phyloP scores from a whole-genome alignment of 2,888 invertebrate genomes.

The Lutraria lutraria region DNA sequence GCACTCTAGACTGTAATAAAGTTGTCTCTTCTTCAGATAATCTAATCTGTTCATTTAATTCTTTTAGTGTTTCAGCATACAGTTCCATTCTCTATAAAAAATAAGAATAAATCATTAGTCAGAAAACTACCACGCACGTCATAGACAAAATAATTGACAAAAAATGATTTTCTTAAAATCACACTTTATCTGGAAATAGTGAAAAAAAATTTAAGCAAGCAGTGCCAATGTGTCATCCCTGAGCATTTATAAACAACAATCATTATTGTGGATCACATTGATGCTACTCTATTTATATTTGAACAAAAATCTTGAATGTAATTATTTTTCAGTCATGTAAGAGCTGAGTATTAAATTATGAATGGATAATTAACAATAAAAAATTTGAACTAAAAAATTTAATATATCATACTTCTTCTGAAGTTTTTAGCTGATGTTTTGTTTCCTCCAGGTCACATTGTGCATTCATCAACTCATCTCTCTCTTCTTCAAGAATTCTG shows the following conservation, averaged over 20 bases:
- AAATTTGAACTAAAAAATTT: no score
- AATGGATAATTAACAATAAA: no score
- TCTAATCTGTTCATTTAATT: conserved; percentile 45
- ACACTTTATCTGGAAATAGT: not conserved
- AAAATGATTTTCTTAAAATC: not conserved
- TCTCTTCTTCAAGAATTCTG: conserved; percentile 8
- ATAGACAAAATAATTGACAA: not conserved
- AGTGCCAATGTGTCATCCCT: not conserved
- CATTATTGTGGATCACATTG: no score
- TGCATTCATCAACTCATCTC: conserved; percentile 1
- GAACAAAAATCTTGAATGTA: no score
- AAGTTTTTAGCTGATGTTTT: conserved; percentile 19
- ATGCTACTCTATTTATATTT: no score
- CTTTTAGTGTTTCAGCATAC: conserved; percentile 43
- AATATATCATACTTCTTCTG: conserved; percentile 33
- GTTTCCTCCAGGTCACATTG: conserved; percentile 26
- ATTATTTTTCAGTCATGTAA: no score
- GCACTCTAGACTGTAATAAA: not conserved
- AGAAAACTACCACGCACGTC: not conserved
- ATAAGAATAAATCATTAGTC: not conserved
- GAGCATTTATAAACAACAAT: not conserved
- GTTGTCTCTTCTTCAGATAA: conserved; percentile 31
- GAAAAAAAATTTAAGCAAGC: not conserved
- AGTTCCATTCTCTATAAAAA: conserved; percentile 39
- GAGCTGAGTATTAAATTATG: no score